Conservation (phyloP, 2,797 vertebrate genomes). For the Syndactyla subalaris region DNA sequence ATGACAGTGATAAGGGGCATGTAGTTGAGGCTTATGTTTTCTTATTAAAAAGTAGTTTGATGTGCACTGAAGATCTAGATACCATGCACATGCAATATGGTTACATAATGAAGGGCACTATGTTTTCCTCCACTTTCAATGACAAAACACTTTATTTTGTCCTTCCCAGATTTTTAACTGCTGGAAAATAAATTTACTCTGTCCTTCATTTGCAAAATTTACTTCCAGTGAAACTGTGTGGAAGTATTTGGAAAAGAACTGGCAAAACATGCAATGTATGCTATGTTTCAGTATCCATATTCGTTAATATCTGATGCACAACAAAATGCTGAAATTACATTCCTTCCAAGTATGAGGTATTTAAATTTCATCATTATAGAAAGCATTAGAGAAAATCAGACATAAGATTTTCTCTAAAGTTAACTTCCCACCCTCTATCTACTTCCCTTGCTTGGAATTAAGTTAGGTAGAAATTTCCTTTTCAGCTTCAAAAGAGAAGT, state of each 20-base stretch:
- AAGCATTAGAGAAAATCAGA: not conserved
- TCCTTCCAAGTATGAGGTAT: not conserved
- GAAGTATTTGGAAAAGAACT: not conserved
- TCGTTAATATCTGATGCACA: not conserved
- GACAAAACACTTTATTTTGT: not conserved
- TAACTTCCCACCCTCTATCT: not conserved
- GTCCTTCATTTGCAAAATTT: not conserved
- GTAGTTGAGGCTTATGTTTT: not conserved
- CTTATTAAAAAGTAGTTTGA: not conserved
- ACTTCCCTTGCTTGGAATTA: not conserved
- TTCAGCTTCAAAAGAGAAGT: not conserved
- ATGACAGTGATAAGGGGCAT: not conserved
- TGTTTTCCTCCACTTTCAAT: not conserved
- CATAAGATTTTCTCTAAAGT: not conserved
- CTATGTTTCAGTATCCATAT: not conserved
- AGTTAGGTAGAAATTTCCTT: not conserved
- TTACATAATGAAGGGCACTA: not conserved
- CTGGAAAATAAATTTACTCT: not conserved
- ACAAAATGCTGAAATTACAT: not conserved
- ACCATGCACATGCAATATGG: rapidly evolving
- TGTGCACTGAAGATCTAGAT: not conserved
- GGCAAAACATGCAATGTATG: not conserved
- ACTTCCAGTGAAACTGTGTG: not conserved
- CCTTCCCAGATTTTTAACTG: not conserved
- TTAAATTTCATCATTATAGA: not conserved